These are phyloP conservation scores for Stercorarius parasiticus DNA, from an alignment of 2,113 vertebrate species.

Conservation along the genomic window DNA sequence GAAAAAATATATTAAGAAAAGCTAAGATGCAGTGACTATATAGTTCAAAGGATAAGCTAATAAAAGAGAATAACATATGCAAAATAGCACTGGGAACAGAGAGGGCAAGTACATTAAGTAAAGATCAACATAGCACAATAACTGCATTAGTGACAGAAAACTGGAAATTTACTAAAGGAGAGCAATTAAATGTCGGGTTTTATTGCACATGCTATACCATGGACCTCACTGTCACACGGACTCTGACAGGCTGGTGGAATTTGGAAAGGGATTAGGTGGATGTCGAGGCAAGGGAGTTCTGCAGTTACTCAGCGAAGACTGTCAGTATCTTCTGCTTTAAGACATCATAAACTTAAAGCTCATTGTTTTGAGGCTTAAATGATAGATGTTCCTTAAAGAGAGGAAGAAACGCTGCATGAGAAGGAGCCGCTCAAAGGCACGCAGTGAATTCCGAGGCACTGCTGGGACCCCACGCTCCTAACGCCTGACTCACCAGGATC, in stretches of 20 bases:
- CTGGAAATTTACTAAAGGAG: neutral
- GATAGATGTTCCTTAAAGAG: neutral
- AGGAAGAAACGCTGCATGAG: neutral
- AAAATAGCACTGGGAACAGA: neutral
- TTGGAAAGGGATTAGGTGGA: neutral
- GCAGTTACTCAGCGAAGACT: neutral
- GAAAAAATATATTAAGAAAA: neutral
- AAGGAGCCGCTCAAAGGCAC: neutral
- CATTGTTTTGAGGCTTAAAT: neutral
- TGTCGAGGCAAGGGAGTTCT: neutral
- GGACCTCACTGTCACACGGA: fast-evolving
- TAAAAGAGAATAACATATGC: neutral
- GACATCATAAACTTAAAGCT: neutral
- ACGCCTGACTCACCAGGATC: neutral
- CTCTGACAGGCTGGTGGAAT: neutral
- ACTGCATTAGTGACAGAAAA: neutral
- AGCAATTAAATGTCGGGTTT: neutral
- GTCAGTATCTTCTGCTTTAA: neutral
- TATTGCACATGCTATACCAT: fast-evolving
- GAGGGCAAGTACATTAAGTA: neutral
- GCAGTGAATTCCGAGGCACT: fast-evolving
- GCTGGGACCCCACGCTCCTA: neutral
- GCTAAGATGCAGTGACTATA: neutral
- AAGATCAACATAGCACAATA: neutral
- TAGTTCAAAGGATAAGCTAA: neutral